Evolutionary conservation across 2,888 invertebrate species (phyloP).

Genomic region (Scaptomyza caliginosa): DNA sequence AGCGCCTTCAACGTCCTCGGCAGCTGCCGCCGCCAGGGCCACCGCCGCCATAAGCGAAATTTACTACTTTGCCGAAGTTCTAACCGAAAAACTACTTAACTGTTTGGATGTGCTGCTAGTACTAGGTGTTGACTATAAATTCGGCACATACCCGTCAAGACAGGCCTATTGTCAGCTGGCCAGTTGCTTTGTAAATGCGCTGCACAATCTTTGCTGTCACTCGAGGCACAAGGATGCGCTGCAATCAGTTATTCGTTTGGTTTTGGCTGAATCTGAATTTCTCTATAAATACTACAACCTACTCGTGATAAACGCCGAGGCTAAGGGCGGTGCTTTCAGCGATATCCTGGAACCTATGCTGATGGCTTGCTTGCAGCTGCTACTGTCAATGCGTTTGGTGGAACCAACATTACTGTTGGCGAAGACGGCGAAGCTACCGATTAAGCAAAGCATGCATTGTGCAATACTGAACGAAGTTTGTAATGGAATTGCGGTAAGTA

Average conservation of each 20-base stretch:
- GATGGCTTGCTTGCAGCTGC: slow-evolving; percentile 78
- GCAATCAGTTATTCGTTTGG: slow-evolving; percentile 79
- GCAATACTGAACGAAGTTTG: slow-evolving; percentile 81
- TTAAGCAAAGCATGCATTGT: slow-evolving; percentile 69
- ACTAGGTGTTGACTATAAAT: slow-evolving; percentile 37
- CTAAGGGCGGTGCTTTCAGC: slow-evolving; percentile 33
- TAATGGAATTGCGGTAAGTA: slow-evolving; percentile 63
- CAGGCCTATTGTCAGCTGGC: slow-evolving; percentile 77
- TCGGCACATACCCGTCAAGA: slow-evolving; percentile 26
- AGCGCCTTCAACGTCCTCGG: slow-evolving; percentile 78
- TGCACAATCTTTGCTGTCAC: slow-evolving; percentile 80
- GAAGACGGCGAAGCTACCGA: slow-evolving; percentile 55
- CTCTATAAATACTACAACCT: slow-evolving; percentile 81
- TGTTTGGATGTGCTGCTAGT: slow-evolving; percentile 75
- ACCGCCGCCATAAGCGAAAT: slow-evolving; percentile 77
- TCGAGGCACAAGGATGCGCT: slow-evolving; percentile 80
- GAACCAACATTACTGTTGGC: slow-evolving; percentile 73
- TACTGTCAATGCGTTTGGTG: slow-evolving; percentile 80
- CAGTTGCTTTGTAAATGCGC: slow-evolving; percentile 80
- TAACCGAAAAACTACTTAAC: slow-evolving; percentile 81
- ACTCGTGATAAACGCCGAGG: slow-evolving; percentile 57
- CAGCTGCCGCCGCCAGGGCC: slow-evolving; percentile 54
- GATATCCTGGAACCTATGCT: slow-evolving; percentile 60
- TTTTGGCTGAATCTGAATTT: slow-evolving; percentile 81
- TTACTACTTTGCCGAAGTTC: slow-evolving; percentile 83